Conservation (phyloP, 2,113 vertebrate genomes). For the Rousettus leschenaultii region DNA sequence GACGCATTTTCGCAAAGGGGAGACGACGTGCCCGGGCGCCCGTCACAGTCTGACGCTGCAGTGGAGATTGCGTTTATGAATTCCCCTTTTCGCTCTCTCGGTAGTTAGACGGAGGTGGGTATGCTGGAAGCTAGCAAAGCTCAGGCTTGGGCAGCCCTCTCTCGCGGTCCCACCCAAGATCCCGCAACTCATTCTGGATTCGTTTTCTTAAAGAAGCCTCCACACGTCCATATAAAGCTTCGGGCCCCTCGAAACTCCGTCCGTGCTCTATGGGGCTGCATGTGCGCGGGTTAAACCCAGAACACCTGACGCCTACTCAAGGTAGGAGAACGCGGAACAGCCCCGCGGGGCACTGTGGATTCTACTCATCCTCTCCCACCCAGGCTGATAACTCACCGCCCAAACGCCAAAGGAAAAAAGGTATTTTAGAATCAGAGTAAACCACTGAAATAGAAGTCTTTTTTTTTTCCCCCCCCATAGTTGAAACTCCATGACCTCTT, state of each 20-base stretch:
- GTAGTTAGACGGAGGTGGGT: not conserved
- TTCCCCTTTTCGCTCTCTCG: not conserved
- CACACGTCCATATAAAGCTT: rapidly evolving
- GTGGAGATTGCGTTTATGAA: rapidly evolving
- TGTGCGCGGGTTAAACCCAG: not conserved
- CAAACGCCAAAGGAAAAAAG: not conserved
- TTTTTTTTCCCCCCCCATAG: not conserved
- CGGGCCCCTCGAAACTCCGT: not conserved
- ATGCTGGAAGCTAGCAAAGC: not conserved
- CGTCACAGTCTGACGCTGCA: not conserved
- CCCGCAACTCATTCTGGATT: rapidly evolving
- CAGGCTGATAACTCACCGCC: not conserved
- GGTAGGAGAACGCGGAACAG: rapidly evolving
- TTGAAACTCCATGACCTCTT: not conserved
- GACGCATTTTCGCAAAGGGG: not conserved
- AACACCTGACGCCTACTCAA: not conserved
- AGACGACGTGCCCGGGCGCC: rapidly evolving
- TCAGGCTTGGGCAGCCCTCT: rapidly evolving
- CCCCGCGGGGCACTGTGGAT: rapidly evolving
- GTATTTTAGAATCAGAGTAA: not conserved
- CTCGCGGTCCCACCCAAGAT: rapidly evolving
- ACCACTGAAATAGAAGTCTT: not conserved
- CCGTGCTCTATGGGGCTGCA: not conserved
- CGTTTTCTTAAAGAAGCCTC: not conserved
- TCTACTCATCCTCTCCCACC: not conserved